Base-by-base conservation (phyloP, 2,797 vertebrate genomes). In the Moxostoma hubbsi region DNA sequence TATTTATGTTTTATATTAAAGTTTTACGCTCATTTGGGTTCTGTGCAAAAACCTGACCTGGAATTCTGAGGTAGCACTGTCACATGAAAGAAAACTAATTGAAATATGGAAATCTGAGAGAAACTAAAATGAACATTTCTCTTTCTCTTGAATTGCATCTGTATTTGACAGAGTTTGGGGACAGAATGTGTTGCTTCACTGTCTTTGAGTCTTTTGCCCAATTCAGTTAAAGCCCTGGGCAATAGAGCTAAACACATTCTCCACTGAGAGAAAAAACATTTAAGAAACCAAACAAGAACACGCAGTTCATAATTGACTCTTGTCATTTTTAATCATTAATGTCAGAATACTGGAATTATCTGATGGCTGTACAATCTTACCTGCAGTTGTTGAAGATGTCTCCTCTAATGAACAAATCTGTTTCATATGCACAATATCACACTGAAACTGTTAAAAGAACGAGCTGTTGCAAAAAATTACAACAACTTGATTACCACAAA, bases 271-370 rank as follows among this genome's bases (percentile, higher is more conserved):
- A 62, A 81, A 89, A 90, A 72, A 2, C 24, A 24, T 24, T 24
- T 24, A 24, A 24, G 24, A 24, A 24, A 24, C 24, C 81, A 89
- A 89, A 92, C 89, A 92, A 87, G 88, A 93, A 89, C 89, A 90
- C 87, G 86, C 87, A 86, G 87, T 82, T 90, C 89, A 90, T 93
- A 93, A 94, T 89, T 89, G 90, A 92, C 90, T 90, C 87, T 88
- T 90, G 81, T 85, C 84, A 85, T 87, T 91, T 90, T 93, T 93
- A 93, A 93, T 89, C 88, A 88, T 91, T 91, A 88, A 92, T 89
- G 84, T 83, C 87, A 89, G 85, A 84, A 88, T 62, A 81, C 81
- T 67, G 73, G 90, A 24, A 93, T 92, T 90, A 88, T 92, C 90
- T 85, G 89, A 5, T 81, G 83, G 85, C 59, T 85, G 87, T 83